Conservation (phyloP, 2,113 vertebrate species). For the Erinaceus europaeus region DNA sequence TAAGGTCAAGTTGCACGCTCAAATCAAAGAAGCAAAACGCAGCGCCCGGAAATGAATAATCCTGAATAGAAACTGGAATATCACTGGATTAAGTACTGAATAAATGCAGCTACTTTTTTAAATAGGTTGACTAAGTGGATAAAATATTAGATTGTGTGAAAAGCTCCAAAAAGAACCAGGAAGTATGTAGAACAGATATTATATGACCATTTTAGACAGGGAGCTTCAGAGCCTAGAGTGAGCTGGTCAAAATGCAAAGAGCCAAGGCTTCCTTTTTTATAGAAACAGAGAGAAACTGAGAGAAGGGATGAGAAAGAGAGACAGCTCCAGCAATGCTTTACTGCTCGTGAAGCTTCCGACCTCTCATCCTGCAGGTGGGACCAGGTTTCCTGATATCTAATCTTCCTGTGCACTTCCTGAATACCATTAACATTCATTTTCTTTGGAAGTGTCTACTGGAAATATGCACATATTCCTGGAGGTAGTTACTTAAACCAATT, state of each 20-base stretch:
- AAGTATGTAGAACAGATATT: neutral
- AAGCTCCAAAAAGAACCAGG: neutral
- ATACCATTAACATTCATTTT: neutral
- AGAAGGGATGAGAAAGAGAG: too few relatives aligned
- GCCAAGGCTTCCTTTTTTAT: too few relatives aligned
- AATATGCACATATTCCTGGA: constrained; percentile 9
- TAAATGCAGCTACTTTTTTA: neutral
- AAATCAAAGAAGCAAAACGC: constrained; percentile 25
- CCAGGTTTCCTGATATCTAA: neutral
- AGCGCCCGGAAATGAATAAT: neutral
- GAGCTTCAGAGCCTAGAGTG: neutral
- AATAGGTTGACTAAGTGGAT: constrained; percentile 12
- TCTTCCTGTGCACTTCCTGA: neutral
- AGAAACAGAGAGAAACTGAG: too few relatives aligned
- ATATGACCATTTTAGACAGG: neutral
- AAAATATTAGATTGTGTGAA: constrained; percentile 1
- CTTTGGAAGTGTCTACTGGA: neutral
- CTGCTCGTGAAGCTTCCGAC: too few relatives aligned
- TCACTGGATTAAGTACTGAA: neutral
- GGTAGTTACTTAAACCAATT: neutral
- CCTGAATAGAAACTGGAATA: neutral
- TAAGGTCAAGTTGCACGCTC: neutral
- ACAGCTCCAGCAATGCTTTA: too few relatives aligned
- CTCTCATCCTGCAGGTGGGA: too few relatives aligned
- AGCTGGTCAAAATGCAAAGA: neutral